Conservation (phyloP, 2,888 invertebrate species). For the Mesochorus sp. region DNA sequence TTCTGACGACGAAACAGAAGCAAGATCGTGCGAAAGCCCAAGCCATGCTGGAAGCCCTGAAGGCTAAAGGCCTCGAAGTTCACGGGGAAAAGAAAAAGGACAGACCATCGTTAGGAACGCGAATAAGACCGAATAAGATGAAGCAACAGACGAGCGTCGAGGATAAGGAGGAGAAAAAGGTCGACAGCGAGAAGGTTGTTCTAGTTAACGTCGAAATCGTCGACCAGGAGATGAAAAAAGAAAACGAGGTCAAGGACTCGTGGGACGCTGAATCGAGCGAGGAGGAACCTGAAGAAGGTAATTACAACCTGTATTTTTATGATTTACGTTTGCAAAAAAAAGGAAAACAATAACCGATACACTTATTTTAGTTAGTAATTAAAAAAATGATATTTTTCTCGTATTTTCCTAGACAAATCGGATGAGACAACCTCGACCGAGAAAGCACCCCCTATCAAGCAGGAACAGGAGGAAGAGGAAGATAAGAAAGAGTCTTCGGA, state of each 20-base stretch:
- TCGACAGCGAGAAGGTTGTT: conserved; percentile 75
- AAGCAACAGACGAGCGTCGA: conserved; percentile 87
- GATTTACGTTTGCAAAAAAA: neutral
- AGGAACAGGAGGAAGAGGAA: conserved; percentile 68
- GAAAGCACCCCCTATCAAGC: conserved; percentile 49
- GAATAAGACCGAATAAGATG: conserved; percentile 88
- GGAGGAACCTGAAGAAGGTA: conserved; percentile 83
- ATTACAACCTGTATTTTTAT: conserved; percentile 52
- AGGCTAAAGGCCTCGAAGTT: conserved; percentile 93
- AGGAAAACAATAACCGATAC: too few species aligned
- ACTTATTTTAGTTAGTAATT: too few species aligned
- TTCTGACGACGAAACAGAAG: conserved; percentile 96
- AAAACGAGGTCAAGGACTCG: conserved; percentile 89
- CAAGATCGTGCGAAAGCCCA: conserved; percentile 94
- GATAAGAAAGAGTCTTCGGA: conserved; percentile 80
- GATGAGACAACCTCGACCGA: conserved; percentile 70
- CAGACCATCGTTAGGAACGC: conserved; percentile 87
- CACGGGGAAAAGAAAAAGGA: conserved; percentile 84
- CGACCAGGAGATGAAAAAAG: conserved; percentile 80
- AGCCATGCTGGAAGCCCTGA: conserved; percentile 93
- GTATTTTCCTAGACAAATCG: conserved; percentile 71
- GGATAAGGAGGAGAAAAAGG: conserved; percentile 82
- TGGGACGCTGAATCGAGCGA: conserved; percentile 92
- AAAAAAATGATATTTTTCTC: neutral
- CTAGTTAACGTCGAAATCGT: conserved; percentile 83